Evolutionary conservation across 2,113 vertebrate genomes (phyloP).

Genomic region (Odobenus rosmarus): DNA sequence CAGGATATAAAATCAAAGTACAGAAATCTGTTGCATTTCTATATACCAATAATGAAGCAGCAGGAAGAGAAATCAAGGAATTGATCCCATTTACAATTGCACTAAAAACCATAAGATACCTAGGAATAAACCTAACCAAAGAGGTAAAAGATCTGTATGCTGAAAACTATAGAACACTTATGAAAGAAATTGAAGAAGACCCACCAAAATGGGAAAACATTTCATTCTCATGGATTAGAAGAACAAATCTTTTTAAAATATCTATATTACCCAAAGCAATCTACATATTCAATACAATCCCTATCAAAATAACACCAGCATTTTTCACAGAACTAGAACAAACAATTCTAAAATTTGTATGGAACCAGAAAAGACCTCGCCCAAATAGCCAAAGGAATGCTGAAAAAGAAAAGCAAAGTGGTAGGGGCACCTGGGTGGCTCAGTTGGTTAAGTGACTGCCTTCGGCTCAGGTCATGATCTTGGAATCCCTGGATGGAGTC

Average conservation of each 20-base stretch:
- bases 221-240: not conserved
- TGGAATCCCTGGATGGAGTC: no score
- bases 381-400: not conserved
- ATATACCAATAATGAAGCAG: not conserved
- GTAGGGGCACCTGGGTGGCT: not conserved
- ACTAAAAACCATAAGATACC: not conserved
- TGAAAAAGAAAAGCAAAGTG: not conserved
- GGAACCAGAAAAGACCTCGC: not conserved
- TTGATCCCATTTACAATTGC: not conserved
- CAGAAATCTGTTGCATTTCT: not conserved
- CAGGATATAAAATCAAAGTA: not conserved
- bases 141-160: not conserved
- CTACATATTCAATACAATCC: no score
- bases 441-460: no score
- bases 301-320: not conserved
- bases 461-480: no score
- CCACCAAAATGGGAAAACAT: not conserved
- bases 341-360: not conserved
- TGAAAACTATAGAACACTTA: not conserved
- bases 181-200: not conserved
- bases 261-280: not conserved
- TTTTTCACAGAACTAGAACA: not conserved
- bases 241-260: not conserved
- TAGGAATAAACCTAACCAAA: not conserved
- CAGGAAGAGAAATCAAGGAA: not conserved